These are phyloP conservation scores for Melanerpes formicivorus DNA, from an alignment of 2,113 vertebrate genomes.

Conservation along the genomic window DNA sequence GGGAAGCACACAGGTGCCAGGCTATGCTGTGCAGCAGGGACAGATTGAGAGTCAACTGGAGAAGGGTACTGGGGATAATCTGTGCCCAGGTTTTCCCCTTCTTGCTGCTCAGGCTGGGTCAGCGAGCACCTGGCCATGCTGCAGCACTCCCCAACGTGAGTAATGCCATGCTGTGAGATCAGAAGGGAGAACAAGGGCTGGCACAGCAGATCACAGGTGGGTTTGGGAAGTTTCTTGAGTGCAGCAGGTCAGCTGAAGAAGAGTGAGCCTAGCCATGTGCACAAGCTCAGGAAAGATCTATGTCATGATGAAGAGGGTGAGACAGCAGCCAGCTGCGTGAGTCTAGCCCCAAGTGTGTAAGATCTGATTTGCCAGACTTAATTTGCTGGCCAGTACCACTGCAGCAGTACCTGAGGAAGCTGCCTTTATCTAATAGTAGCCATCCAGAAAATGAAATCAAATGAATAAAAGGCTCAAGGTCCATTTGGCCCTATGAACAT, in stretches of 20 bases:
- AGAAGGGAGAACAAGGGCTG: neutral
- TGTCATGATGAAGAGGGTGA: rapidly evolving
- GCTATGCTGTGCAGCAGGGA: neutral
- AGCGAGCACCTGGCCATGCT: rapidly evolving
- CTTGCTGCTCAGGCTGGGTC: neutral
- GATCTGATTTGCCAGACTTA: neutral
- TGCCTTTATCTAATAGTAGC: constrained; percentile 21
- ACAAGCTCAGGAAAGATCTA: neutral
- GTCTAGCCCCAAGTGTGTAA: neutral
- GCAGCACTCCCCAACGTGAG: rapidly evolving
- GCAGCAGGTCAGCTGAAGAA: neutral
- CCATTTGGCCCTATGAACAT: neutral
- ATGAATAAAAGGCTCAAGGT: constrained; percentile 1
- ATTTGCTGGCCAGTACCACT: neutral
- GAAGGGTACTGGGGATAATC: neutral
- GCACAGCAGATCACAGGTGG: rapidly evolving
- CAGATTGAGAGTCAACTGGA: neutral
- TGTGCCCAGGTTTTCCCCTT: neutral
- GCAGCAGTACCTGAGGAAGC: neutral
- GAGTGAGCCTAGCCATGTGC: neutral
- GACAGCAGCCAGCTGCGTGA: neutral
- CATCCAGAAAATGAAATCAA: constrained; percentile 46
- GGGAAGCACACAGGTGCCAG: neutral
- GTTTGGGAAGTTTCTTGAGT: neutral
- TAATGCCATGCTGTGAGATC: rapidly evolving